A percentile compares a stretch with the other conserved stretches of the same genome.
phyloP scores from a whole-genome alignment of 1,140 invertebrate species.

The Agrypnia vestita region DNA sequence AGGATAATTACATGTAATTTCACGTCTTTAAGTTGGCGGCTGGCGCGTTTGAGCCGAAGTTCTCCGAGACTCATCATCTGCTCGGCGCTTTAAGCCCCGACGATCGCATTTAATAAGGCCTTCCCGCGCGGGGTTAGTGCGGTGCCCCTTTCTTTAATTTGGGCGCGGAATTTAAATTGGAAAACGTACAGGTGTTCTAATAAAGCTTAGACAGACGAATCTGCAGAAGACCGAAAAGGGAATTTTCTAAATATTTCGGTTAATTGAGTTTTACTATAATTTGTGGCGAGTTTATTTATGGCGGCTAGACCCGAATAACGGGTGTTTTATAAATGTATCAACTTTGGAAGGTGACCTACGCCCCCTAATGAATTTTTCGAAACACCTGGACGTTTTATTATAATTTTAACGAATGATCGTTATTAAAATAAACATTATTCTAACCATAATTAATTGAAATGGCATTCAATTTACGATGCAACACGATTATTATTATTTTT shows the following conservation, averaged over 20 bases:
- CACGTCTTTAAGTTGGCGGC: conserved; percentile 43
- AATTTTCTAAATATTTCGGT: conserved; percentile 34
- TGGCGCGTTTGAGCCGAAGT: background rate
- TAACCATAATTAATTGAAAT: too few relatives aligned
- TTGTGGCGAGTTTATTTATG: background rate
- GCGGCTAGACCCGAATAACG: background rate
- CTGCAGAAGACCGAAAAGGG: background rate
- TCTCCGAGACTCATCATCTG: conserved; percentile 29
- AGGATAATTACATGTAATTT: conserved; percentile 58
- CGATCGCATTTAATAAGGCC: conserved; percentile 46
- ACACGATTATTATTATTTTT: too few relatives aligned
- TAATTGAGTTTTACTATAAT: conserved; percentile 41
- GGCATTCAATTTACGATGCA: too few relatives aligned
- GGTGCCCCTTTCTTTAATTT: conserved; percentile 41
- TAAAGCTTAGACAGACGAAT: background rate
- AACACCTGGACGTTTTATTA: too few relatives aligned
- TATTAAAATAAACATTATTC: too few relatives aligned
- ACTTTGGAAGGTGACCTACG: conserved; percentile 16
- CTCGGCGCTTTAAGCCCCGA: conserved; percentile 14
- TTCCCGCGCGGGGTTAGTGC: background rate
- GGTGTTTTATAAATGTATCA: background rate
- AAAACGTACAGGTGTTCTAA: conserved; percentile 51
- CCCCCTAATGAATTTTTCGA: background rate
- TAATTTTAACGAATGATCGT: too few relatives aligned
- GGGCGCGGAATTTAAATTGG: conserved; percentile 52